Percentiles rank a stretch among this genome's conserved stretches.
phyloP scores from a whole-genome alignment of 2,888 invertebrate species.

The Chirona hameri region DNA sequence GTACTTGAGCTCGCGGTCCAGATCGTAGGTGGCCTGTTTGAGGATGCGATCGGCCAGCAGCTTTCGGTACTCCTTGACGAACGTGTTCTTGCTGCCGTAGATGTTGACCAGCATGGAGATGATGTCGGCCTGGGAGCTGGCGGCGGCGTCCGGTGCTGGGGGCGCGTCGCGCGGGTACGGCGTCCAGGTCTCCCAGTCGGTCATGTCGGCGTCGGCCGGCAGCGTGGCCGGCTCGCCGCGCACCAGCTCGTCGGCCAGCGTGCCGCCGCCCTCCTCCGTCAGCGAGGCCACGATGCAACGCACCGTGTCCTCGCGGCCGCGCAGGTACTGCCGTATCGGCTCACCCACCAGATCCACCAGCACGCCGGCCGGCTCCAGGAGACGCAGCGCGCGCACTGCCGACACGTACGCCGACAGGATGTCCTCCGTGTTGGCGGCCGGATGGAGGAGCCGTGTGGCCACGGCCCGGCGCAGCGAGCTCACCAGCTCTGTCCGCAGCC shows the following conservation, averaged over 20 bases:
- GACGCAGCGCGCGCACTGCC: conserved; percentile 85
- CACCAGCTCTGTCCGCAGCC: conserved; percentile 66
- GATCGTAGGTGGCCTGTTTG: conserved; percentile 77
- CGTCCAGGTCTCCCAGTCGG: conserved; percentile 83
- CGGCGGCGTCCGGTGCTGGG: conserved; percentile 2
- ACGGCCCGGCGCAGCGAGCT: conserved; percentile 36
- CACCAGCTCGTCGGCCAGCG: conserved; percentile 83
- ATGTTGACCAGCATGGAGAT: conserved; percentile 98
- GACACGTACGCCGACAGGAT: conserved; percentile 95
- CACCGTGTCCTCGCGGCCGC: conserved; percentile 90
- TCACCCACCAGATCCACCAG: conserved; percentile 91
- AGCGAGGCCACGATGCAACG: conserved; percentile 90
- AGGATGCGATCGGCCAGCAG: conserved; percentile 84
- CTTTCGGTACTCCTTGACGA: conserved; percentile 95
- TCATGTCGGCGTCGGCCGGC: conserved; percentile 43
- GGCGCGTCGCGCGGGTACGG: conserved; percentile 88
- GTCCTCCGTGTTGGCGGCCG: conserved; percentile 92
- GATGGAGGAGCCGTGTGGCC: conserved; percentile 75
- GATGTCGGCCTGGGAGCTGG: conserved; percentile 67
- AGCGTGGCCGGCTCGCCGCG: conserved; percentile 64
- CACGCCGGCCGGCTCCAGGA: conserved; percentile 89
- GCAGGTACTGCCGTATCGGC: conserved; percentile 74
- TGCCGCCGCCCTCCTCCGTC: conserved; percentile 87
- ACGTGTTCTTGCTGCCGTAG: conserved; percentile 78
- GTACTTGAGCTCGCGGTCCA: conserved; percentile 86